phyloP scores from a whole-genome alignment of 2,797 vertebrate species.

The Euphonia xanthogaster region DNA sequence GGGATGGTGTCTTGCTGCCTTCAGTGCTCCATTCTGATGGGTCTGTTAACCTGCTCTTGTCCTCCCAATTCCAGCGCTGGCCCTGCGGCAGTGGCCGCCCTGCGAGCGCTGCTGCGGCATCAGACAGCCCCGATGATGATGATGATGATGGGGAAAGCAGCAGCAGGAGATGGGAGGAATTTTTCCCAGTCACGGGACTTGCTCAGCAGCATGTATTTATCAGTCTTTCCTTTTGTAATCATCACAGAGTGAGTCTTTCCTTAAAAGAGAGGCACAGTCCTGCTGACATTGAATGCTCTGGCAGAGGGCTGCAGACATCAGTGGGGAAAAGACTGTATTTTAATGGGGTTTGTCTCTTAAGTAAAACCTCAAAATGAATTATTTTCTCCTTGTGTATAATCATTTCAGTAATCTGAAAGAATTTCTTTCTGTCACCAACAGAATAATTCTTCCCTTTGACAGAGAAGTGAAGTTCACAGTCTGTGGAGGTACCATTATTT shows the following conservation, averaged over 20 bases:
- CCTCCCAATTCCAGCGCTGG: neutral
- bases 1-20: neutral
- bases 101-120: accelerated
- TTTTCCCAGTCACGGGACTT: neutral
- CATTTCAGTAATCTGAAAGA: neutral
- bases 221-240: constrained; percentile 1
- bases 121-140: neutral
- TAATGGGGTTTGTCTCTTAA: neutral
- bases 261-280: neutral
- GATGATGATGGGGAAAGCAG: neutral
- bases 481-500: neutral
- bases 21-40: neutral
- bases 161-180: neutral
- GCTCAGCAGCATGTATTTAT: neutral
- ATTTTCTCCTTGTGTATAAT: neutral
- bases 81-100: accelerated
- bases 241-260: neutral
- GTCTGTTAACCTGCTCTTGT: neutral
- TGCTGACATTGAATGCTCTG: neutral
- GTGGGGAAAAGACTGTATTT: neutral
- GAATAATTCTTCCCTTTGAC: neutral
- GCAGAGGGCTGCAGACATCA: neutral
- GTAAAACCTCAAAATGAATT: neutral
- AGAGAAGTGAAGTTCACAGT: accelerated
- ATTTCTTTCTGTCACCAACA: neutral